Evolutionary conservation across 2,113 vertebrate genomes (phyloP), one percentile per base, ranked within the genome.

Genomic region (Tringa solitaria): DNA sequence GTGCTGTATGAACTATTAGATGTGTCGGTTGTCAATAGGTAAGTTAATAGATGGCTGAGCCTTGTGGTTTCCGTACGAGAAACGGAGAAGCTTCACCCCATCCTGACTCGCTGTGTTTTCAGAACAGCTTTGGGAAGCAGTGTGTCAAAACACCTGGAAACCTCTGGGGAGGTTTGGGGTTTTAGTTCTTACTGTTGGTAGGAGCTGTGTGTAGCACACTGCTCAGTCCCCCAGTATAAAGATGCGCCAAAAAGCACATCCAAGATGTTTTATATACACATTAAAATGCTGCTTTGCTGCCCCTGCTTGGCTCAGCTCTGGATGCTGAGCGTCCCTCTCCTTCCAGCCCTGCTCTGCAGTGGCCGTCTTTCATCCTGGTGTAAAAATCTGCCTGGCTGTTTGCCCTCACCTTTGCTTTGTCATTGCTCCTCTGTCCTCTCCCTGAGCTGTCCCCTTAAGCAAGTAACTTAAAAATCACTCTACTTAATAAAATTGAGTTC

Each of bases 201-300:
- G 21, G 51, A 77, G 39, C 16, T 54, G 51, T 32, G 37, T 0
- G 0, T 12, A 17, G 61, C 24, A 17, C 50, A 1, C 8, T 4
- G 73, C 21, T 56, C 0, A 1, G n/a, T 72, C 17, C n/a, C 30
- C 7, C 14, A 6, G 4, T 14, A 6, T 4, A 33, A 3, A n/a
- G n/a, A 16, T 65, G 75, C 4, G 5, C 59, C 68, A 65, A 16
- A 50, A 69, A 73, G 78, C 27, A 14, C 6, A 2, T 18, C n/a
- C 32, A 41, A 67, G 68, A n/a, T 50, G 15, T n/a, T 12, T n/a
- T 12, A 2, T 0, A 3, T 5, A 2, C 4, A 33, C 12, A 18
- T 11, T 1, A 7, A 61, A 43, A 28, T 9, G 45, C 63, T 77
- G 53, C 39, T 27, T 64, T 35, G 30, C 67, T 53, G 54, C 45